Evolutionary conservation across 2,888 invertebrate genomes (phyloP), one percentile per base, ranked within the genome.

Genomic region (Dynastes tityus): DNA sequence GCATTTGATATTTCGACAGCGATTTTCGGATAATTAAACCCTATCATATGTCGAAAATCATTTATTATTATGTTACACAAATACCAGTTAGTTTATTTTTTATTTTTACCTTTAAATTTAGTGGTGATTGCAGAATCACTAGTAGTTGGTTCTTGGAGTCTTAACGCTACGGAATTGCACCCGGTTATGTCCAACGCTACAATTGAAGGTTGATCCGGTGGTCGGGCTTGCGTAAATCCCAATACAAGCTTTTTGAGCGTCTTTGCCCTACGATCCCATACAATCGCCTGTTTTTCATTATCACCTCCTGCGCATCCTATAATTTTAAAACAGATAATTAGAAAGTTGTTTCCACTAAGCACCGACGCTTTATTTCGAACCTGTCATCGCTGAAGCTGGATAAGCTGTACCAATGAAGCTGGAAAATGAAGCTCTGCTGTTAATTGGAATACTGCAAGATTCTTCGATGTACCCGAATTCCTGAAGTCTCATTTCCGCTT

Each of bases 211-310:
- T 94, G 92, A 85, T 95, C 94, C 58, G 98, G 98, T 0, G 94
- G 93, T 51, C 95, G 91, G 11, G 96, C 94, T 88, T 96, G 95
- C 84, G 97, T 96, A 91, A 97, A 97, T 67, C 97, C 97, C 45
- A 94, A 90, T 53, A 96, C 92, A 91, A 98, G 94, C 58, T 92
- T 89, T 80, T 92, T 94, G 61, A 97, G 90, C 0, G 95, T 93
- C 85, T 95, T 91, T 68, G 94, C 92, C 84, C 96, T 92, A 81
- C 97, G 91, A 84, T 97, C 96, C 97, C 97, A 97, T 75, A 96
- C 93, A 81, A 95, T 94, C 73, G 95, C 93, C 88, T 96, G 96
- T 85, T 96, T 96, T 86, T 96, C 96, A 82, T 93, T 93, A 85
- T 95, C 94, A 16, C 92, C 90, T 29, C 92, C 94, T 0, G 94